Percentiles rank a stretch among this genome's conserved stretches.
Conservation (phyloP, 2,888 invertebrate species). For the Xestia ashworthii region DNA sequence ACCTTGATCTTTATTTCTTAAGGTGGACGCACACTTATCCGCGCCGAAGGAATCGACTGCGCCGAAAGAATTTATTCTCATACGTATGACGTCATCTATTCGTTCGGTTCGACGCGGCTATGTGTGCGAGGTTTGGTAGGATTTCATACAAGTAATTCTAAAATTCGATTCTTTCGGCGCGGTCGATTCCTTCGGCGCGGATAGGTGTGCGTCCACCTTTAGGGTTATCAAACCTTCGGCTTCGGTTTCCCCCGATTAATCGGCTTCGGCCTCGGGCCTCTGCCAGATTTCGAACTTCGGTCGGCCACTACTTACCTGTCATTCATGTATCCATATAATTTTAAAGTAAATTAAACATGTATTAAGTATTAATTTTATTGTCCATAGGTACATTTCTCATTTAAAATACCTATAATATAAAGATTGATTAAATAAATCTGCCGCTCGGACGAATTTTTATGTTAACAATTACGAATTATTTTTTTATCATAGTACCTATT, state of each 20-base stretch:
- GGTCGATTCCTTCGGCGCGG: too few species aligned
- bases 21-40: too few species aligned
- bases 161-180: too few species aligned
- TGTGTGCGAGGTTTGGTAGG: too few species aligned
- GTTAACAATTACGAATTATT: slow-evolving; percentile 31
- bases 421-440: not conserved
- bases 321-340: not conserved
- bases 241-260: not conserved
- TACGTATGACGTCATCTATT: too few species aligned
- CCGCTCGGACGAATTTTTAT: slow-evolving; percentile 4
- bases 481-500: slow-evolving; percentile 3
- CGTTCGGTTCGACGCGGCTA: too few species aligned
- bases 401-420: not conserved
- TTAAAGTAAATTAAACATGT: not conserved
- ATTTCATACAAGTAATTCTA: too few species aligned
- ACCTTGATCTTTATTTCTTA: not conserved
- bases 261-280: not conserved
- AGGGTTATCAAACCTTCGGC: not conserved
- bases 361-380: not conserved
- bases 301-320: not conserved
- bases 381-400: not conserved
- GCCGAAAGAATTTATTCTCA: too few species aligned
- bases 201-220: too few species aligned
- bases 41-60: too few species aligned
- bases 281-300: not conserved